Percentiles rank a stretch among this genome's conserved stretches.
Evolutionary conservation across 2,113 vertebrate species (phyloP).

Genomic region (Aphelocoma coerulescens): DNA sequence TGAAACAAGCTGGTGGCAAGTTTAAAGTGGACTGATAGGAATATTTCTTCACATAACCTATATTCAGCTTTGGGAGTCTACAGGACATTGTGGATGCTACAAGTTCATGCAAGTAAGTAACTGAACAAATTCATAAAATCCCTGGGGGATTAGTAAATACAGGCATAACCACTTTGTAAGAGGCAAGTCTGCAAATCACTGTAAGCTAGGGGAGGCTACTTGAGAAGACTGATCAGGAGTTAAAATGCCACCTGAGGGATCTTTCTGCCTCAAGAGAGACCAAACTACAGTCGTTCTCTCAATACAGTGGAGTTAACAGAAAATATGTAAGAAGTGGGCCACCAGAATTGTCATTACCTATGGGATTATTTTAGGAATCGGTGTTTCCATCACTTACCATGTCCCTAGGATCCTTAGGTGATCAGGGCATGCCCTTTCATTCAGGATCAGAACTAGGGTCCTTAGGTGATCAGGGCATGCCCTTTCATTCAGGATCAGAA

Average conservation of each 20-base stretch:
- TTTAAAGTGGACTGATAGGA: not conserved
- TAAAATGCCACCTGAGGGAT: not conserved
- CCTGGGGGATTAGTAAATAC: not conserved
- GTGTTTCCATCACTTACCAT: not conserved
- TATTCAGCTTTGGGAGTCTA: not conserved
- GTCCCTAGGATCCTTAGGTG: accelerated
- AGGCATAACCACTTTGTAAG: not conserved
- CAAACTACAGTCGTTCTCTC: accelerated
- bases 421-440: not conserved
- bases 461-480: not conserved
- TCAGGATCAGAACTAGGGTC: too few species aligned
- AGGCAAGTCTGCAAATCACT: not conserved
- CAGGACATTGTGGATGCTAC: not conserved
- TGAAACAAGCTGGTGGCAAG: not conserved
- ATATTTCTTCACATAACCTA: accelerated
- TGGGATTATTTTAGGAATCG: not conserved
- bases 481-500: not conserved
- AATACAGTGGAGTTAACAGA: not conserved
- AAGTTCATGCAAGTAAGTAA: not conserved
- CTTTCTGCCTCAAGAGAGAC: not conserved
- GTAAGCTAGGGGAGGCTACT: not conserved
- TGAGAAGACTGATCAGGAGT: not conserved
- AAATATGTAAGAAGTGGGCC: not conserved
- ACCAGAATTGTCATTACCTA: not conserved
- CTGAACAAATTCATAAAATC: not conserved